Evolutionary conservation across 2,113 vertebrate species (phyloP), one percentile per base, ranked within the genome.

Genomic region (Myrmecobius fasciatus): DNA sequence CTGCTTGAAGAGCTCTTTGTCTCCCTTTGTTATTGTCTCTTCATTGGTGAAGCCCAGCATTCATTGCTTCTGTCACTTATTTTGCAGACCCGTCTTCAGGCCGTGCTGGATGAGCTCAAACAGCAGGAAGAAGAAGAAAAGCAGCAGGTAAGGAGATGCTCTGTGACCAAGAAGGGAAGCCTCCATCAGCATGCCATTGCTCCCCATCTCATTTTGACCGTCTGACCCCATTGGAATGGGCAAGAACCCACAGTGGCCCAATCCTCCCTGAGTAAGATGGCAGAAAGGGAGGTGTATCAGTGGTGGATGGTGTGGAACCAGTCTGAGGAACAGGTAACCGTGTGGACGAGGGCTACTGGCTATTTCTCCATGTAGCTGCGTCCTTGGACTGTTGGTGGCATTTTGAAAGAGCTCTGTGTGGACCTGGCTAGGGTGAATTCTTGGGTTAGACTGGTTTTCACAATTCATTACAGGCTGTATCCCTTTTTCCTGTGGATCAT

Each of bases 121-220:
- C 98, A 99, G 97, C 98, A 99, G 93, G 99, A 99, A 96, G 99
- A 99, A 92, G 95, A 98, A 89, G 99, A 99, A 98, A 99, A 99
- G 97, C 99, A 99, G 95, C 99, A 97, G 98, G 98, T 98, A 67
- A 97, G 96, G 96, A 95, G 52, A 47, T 53, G 43, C 92, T 97
- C 96, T 17, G 95, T 93, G 91, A 90, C 90, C 52, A 96, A 90
- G 26, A 54, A 92, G 56, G 96, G 75, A 96, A 89, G 31, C 51
- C 3, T 53, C 25, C 3, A 12, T 8, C 28, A 31, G 26, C 28
- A 10, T 17, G 60, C 31, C 31, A 17, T 25, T 9, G 43, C 1
- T 22, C 5, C 53, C 89, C 83, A 43, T 83, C 26, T 95, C 8
- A 52, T 96, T 96, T 88, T 91, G 36, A 36, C 25, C 92, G 0